Base-by-base conservation (phyloP, 1,140 invertebrate species). In the Heliconius hewitsoni region DNA sequence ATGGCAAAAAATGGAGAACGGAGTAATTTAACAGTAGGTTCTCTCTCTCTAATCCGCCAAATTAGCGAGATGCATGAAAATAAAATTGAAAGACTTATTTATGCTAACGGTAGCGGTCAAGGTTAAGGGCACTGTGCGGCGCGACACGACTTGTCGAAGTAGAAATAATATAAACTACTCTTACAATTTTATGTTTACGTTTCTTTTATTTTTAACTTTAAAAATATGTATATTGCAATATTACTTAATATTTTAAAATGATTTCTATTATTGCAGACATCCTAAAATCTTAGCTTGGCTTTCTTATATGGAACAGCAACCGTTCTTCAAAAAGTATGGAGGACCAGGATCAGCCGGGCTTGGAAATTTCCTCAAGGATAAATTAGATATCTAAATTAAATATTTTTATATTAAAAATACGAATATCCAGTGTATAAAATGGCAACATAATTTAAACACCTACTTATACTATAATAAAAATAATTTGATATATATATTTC, bases 271-370 rank as follows among this genome's bases (percentile, higher is more conserved):
- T 86, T 84, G 37, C 83, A 90, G 88, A 66, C 87, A 84, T 57
- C 86, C 88, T 8, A 87, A 86, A 83, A 83, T 80, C 19, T 23
- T 46, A 23, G 78, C 82, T 8, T 90, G 87, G 88, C 76, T 86
- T 30, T 73, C 81, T 11, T 73, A 82, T 42, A 81, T 89, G 79
- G 83, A 87, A 42, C 77, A 82, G 30, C 77, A 85, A 50, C 79
- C 85, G 52, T 87, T 80, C 57, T 77, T 55, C 42, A 71, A 83
- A 71, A 86, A 86, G 72, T 78, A 80, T 55, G 87, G 84, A 76
- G 83, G 13, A 37, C 60, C 73, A 27, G 82, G 81, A 81, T 83
- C 39, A 74, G 75, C 72, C 34, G 77, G 77, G 23, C 74, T 42
- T 23, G 78, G 73, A 30, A 50, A 71, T 55, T 27, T 79, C 18